Conservation (phyloP, 2,113 vertebrate species). For the Delphinus delphis region DNA sequence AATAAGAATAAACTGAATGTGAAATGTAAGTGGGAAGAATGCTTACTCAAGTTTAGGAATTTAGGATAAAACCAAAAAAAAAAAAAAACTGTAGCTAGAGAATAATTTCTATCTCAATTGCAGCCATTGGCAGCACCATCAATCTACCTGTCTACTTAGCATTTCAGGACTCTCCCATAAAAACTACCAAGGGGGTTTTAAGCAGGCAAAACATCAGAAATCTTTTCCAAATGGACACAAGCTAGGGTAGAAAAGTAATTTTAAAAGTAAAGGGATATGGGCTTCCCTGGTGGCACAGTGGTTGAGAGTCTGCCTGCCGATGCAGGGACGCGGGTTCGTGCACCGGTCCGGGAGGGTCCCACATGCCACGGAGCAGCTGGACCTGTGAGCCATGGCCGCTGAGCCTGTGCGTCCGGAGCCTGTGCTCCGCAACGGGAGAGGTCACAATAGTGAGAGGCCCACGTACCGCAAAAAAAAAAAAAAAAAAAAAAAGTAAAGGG, state of each 20-base stretch:
- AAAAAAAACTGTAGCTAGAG: neutral
- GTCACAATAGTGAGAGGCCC: no score
- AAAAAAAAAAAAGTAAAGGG: neutral
- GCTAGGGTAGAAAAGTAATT: neutral
- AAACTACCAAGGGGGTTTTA: constrained; percentile 65
- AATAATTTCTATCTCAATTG: constrained; percentile 17
- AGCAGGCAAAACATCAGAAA: constrained; percentile 46
- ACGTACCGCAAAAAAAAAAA: no score
- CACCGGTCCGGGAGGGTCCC: no score
- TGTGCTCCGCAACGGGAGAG: no score
- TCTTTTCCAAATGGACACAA: constrained; percentile 46
- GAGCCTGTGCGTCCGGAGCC: no score
- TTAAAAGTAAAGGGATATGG: neutral
- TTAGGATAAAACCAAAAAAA: neutral
- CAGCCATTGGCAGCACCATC: constrained; percentile 35
- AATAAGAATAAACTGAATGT: constrained; percentile 36
- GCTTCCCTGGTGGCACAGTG: no score
- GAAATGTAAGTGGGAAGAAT: neutral
- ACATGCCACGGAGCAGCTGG: no score
- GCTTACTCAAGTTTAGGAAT: neutral
- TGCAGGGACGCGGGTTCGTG: no score
- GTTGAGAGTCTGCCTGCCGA: no score
- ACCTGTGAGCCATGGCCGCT: no score
- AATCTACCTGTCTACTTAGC: constrained; percentile 55
- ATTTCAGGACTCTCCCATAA: constrained; percentile 31